Evolutionary conservation across 2,888 invertebrate species (phyloP).

Genomic region (Cylloceria caligata): DNA sequence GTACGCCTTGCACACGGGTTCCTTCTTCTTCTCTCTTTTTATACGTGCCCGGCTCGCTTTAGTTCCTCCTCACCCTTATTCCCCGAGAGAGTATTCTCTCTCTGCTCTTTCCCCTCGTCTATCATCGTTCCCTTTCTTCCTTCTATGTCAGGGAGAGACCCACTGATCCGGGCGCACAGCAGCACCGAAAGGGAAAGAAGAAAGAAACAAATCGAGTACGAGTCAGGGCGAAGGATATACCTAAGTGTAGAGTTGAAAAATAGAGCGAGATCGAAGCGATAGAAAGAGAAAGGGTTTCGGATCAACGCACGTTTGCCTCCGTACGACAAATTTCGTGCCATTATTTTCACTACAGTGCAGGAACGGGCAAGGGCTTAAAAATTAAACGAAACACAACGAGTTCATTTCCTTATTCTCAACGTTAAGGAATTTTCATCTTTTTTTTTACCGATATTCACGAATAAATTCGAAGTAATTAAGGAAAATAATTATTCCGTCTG

Average conservation of each 20-base stretch:
- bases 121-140: slow-evolving; percentile 70
- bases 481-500: no score
- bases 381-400: slow-evolving; percentile 65
- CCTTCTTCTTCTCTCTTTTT: slow-evolving; percentile 54
- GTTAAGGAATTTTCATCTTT: no score
- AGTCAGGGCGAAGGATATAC: slow-evolving; percentile 26
- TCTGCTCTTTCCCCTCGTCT: slow-evolving; percentile 31
- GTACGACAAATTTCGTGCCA: slow-evolving; percentile 73
- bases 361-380: slow-evolving; percentile 50
- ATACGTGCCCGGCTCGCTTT: slow-evolving; percentile 67
- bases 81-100: slow-evolving; percentile 45
- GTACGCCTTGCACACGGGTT: slow-evolving; percentile 73
- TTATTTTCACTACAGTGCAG: slow-evolving; percentile 72
- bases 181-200: slow-evolving; percentile 36
- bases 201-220: slow-evolving; percentile 37
- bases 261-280: slow-evolving; percentile 55
- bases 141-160: slow-evolving; percentile 16
- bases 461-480: no score
- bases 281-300: slow-evolving; percentile 62
- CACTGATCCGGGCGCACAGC: background rate
- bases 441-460: no score
- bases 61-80: slow-evolving; percentile 45
- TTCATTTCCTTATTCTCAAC: no score
- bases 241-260: slow-evolving; percentile 21
- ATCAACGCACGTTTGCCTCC: slow-evolving; percentile 72